Conservation (phyloP, 1,140 invertebrate genomes). For the Drosophila repleta region DNA sequence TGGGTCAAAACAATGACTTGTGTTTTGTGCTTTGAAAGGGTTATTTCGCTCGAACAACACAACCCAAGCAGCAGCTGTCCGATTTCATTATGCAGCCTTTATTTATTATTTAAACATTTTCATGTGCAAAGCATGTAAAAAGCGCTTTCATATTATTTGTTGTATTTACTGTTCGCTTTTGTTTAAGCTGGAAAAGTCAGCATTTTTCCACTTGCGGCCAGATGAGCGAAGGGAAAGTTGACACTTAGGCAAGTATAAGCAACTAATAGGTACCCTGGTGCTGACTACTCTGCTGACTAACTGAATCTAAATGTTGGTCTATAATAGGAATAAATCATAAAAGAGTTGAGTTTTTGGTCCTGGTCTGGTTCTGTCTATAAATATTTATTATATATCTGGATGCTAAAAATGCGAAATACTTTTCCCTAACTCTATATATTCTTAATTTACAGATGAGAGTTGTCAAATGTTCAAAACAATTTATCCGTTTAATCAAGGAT, state of each 20-base stretch:
- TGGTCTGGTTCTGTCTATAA: too few species aligned
- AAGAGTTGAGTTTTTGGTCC: too few species aligned
- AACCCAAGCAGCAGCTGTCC: slow-evolving; percentile 63
- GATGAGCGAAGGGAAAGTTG: neutral
- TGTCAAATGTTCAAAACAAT: too few species aligned
- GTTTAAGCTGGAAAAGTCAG: slow-evolving; percentile 43
- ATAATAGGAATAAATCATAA: too few species aligned
- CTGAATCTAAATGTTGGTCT: too few species aligned
- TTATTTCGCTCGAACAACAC: neutral
- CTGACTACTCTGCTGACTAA: too few species aligned
- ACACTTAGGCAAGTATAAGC: neutral
- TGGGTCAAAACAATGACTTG: slow-evolving; percentile 38
- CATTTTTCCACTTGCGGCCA: slow-evolving; percentile 28
- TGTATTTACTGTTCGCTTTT: slow-evolving; percentile 48
- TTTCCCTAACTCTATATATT: too few species aligned
- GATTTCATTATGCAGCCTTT: slow-evolving; percentile 72
- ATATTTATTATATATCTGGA: too few species aligned
- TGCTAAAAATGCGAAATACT: too few species aligned
- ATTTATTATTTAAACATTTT: slow-evolving; percentile 77
- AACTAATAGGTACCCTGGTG: too few species aligned
- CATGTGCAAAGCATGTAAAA: slow-evolving; percentile 40
- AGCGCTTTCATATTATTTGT: slow-evolving; percentile 51
- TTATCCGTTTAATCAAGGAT: too few species aligned
- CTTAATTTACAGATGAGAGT: too few species aligned
- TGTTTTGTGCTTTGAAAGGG: slow-evolving; percentile 21